Evolutionary conservation across 2,888 invertebrate species (phyloP).

Genomic region (Drosophila pegasa): DNA sequence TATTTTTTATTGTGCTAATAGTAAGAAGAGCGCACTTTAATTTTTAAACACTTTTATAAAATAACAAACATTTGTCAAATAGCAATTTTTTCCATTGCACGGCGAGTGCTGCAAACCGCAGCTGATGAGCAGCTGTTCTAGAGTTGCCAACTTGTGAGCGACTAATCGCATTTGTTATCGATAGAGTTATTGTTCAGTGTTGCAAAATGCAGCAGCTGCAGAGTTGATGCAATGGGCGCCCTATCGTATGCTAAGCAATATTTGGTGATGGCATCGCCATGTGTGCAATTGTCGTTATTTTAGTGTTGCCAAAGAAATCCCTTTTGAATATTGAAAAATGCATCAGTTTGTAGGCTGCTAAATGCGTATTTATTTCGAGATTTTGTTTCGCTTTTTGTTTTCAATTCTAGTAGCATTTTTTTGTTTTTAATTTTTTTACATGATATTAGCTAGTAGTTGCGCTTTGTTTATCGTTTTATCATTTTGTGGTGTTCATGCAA

Average conservation of each 20-base stretch:
- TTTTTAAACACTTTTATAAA: constrained; percentile 38
- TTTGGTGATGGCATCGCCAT: not conserved
- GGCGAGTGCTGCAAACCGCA: constrained; percentile 38
- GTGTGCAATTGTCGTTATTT: not conserved
- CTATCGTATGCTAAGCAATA: not conserved
- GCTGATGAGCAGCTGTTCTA: constrained; percentile 56
- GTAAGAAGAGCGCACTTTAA: constrained; percentile 5
- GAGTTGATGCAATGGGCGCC: not conserved
- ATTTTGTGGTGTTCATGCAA: constrained; percentile 47
- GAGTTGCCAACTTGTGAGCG: constrained; percentile 39
- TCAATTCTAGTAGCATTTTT: constrained; percentile 83
- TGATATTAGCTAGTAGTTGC: constrained; percentile 80
- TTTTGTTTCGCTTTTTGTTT: constrained; percentile 68
- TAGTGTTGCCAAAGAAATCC: not conserved
- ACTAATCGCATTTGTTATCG: constrained; percentile 12
- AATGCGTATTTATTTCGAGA: constrained; percentile 81
- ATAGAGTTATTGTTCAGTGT: constrained; percentile 11
- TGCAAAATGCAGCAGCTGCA: constrained; percentile 10
- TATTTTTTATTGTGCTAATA: not conserved
- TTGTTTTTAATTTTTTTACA: constrained; percentile 67
- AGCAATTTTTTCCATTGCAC: constrained; percentile 42
- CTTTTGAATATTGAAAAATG: constrained; percentile 19
- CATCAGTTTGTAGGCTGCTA: constrained; percentile 72
- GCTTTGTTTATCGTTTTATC: constrained; percentile 37
- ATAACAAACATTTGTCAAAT: constrained; percentile 54